A percentile compares a stretch with the other conserved stretches of the same genome.
phyloP scores from a whole-genome alignment of 1,140 invertebrate genomes.

The Pseudobourletiella spinata region DNA sequence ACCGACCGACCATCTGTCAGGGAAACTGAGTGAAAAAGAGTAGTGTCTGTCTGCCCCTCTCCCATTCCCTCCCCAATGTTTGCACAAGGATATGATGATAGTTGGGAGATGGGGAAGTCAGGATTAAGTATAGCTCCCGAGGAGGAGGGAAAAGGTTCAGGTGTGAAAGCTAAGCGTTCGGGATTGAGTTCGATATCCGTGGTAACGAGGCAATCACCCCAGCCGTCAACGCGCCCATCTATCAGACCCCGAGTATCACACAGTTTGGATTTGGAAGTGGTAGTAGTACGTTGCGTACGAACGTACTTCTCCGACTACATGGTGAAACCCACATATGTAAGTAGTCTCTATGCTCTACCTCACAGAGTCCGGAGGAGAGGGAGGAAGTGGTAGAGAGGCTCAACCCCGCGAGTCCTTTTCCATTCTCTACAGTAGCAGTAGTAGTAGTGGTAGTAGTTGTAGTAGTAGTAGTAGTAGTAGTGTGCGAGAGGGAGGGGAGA shows the following conservation, averaged over 20 bases:
- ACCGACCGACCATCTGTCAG: slow-evolving; percentile 3
- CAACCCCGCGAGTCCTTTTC: too few species aligned
- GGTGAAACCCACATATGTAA: too few species aligned
- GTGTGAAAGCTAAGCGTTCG: slow-evolving; percentile 36
- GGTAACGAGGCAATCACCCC: slow-evolving; percentile 38
- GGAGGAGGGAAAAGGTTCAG: slow-evolving; percentile 28
- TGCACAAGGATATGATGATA: not conserved
- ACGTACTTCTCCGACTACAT: too few species aligned
- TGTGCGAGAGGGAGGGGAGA: too few species aligned
- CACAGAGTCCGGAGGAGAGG: too few species aligned
- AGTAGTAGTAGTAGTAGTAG: too few species aligned
- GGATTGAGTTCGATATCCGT: slow-evolving; percentile 36
- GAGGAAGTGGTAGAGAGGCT: too few species aligned
- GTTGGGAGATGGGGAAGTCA: slow-evolving; percentile 1
- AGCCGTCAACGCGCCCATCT: slow-evolving; percentile 37
- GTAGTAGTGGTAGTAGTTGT: too few species aligned
- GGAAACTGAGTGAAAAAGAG: not conserved
- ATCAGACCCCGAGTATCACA: slow-evolving; percentile 29
- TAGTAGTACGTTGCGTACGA: too few species aligned
- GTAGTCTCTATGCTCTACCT: too few species aligned
- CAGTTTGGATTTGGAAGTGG: too few species aligned
- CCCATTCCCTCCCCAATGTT: not conserved
- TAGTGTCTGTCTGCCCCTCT: not conserved
- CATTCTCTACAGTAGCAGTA: too few species aligned
- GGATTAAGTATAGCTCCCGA: not conserved